Conservation (phyloP, 2,888 invertebrate genomes). For the Lobophora halterata region DNA sequence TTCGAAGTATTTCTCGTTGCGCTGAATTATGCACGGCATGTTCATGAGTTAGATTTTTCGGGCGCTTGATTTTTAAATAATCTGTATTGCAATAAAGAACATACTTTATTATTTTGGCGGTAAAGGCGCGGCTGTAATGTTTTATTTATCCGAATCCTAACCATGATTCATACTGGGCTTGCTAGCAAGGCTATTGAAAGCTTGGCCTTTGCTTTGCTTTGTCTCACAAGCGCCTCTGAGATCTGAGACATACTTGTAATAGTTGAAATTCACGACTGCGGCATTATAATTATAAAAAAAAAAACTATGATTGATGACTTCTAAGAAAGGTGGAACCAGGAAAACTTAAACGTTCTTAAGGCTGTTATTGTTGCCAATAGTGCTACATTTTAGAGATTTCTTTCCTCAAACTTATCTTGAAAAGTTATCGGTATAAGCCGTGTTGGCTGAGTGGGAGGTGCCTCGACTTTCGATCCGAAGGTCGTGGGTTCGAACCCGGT, state of each 20-base stretch:
- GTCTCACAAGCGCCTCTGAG: slow-evolving; percentile 38
- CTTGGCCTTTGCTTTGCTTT: slow-evolving; percentile 56
- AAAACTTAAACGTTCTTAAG: slow-evolving; percentile 8
- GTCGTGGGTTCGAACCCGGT: too few relatives aligned
- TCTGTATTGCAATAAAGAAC: background rate
- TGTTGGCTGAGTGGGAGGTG: too few relatives aligned
- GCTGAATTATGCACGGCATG: too few relatives aligned
- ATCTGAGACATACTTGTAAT: slow-evolving; percentile 36
- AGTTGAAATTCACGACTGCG: slow-evolving; percentile 23
- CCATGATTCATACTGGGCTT: slow-evolving; percentile 43
- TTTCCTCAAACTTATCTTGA: too few relatives aligned
- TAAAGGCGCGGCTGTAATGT: slow-evolving; percentile 15
- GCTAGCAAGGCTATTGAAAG: slow-evolving; percentile 55
- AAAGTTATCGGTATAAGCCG: too few relatives aligned
- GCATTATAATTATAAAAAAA: slow-evolving; percentile 8
- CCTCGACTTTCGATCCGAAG: too few relatives aligned
- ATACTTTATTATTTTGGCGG: slow-evolving; percentile 1
- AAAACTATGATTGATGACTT: slow-evolving; percentile 17
- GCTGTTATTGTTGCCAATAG: too few relatives aligned
- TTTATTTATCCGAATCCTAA: slow-evolving; percentile 15
- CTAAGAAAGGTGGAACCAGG: slow-evolving; percentile 13
- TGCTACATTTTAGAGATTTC: too few relatives aligned
- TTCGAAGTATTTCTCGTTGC: too few relatives aligned
- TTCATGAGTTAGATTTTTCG: too few relatives aligned
- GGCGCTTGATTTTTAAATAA: too few relatives aligned